These are phyloP conservation scores for Melanotaenia parkinsoni DNA, from an alignment of 2,797 vertebrate species.

Conservation along the genomic window DNA sequence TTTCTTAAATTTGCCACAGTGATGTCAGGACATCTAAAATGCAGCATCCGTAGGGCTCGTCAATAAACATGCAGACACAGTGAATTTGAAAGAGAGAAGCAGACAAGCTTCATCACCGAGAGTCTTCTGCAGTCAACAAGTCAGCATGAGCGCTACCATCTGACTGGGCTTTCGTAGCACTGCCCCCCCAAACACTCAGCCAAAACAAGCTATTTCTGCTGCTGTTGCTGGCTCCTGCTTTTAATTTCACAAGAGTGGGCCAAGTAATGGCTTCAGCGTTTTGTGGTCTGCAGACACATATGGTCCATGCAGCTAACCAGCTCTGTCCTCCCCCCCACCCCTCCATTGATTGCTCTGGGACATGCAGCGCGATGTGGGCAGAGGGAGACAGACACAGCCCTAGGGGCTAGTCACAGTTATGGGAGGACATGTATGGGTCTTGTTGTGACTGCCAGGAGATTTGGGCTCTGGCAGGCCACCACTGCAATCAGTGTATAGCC, in stretches of 20 bases:
- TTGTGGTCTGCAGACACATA: constrained; percentile 81
- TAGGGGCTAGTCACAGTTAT: constrained; percentile 52
- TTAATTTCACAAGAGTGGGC: constrained; percentile 77
- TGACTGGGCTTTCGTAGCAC: constrained; percentile 70
- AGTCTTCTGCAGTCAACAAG: constrained; percentile 72
- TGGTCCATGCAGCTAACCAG: constrained; percentile 73
- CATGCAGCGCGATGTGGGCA: constrained; percentile 51
- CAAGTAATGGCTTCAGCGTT: constrained; percentile 79
- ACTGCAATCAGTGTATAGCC: constrained; percentile 37
- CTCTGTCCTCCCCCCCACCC: constrained; percentile 15
- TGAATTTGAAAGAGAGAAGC: constrained; percentile 52
- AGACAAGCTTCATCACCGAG: constrained; percentile 53
- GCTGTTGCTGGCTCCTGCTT: constrained; percentile 78
- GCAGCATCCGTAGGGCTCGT: constrained; percentile 9
- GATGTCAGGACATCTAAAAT: constrained; percentile 13
- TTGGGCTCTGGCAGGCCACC: constrained; percentile 42
- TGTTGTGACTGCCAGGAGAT: constrained; percentile 65
- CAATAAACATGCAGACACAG: constrained; percentile 48
- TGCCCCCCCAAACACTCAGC: constrained; percentile 59
- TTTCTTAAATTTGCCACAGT: neutral
- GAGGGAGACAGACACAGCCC: constrained; percentile 64
- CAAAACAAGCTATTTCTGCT: constrained; percentile 72
- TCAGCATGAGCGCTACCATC: constrained; percentile 75
- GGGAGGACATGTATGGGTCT: constrained; percentile 40
- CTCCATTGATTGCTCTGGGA: constrained; percentile 44